phyloP scores from a whole-genome alignment of 2,888 invertebrate species.

The Coremacera marginata region DNA sequence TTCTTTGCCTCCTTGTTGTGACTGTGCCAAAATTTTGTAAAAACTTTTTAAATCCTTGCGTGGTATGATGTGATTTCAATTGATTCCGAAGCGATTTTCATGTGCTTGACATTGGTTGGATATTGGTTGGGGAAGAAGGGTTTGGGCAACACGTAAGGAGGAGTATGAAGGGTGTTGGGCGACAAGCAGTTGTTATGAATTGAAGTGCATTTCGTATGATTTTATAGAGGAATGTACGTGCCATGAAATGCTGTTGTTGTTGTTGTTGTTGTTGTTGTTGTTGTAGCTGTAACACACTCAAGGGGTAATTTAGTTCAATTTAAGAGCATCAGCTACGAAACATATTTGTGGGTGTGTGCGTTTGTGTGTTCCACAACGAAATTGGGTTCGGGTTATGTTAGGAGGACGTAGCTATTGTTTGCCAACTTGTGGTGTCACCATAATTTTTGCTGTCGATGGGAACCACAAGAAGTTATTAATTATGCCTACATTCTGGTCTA shows the following conservation, averaged over 20 bases:
- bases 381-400: slow-evolving; percentile 18
- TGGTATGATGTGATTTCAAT: slow-evolving; percentile 44
- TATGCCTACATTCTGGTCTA: slow-evolving; percentile 18
- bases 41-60: slow-evolving; percentile 32
- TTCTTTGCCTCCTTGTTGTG: background rate
- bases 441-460: background rate
- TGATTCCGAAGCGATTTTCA: slow-evolving; percentile 37
- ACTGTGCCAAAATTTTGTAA: slow-evolving; percentile 14
- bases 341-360: background rate
- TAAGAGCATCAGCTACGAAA: slow-evolving; percentile 42
- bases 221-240: background rate
- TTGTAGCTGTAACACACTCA: slow-evolving; percentile 24
- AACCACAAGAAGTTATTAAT: slow-evolving; percentile 17
- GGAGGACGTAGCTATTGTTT: background rate
- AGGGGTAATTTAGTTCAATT: slow-evolving; percentile 42
- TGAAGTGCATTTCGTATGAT: slow-evolving; percentile 19
- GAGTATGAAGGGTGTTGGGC: background rate
- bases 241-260: background rate
- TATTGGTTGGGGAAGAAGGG: background rate
- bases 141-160: background rate
- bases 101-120: slow-evolving; percentile 7
- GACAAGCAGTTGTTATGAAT: background rate
- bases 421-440: slow-evolving; percentile 16
- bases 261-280: background rate
- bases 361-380: background rate